Percentiles rank a stretch among this genome's conserved stretches.
phyloP scores from a whole-genome alignment of 2,888 invertebrate genomes.

The Agrypnus murinus region DNA sequence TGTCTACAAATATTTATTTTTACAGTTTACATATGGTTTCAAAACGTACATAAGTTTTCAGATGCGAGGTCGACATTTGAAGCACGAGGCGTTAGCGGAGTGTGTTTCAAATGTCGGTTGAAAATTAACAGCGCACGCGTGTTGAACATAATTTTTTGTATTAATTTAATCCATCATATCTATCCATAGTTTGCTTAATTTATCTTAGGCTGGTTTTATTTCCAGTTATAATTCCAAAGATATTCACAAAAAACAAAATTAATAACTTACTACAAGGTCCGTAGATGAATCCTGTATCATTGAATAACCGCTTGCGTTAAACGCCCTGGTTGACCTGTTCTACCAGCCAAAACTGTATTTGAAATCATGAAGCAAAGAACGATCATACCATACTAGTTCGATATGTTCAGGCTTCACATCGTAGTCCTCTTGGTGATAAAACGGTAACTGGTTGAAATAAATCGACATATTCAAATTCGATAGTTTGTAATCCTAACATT shows the following conservation, averaged over 20 bases:
- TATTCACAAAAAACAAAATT: background rate
- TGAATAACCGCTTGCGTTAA: background rate
- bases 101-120: too few species aligned
- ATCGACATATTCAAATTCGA: too few species aligned
- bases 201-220: slow-evolving; percentile 29
- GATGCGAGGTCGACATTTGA: too few species aligned
- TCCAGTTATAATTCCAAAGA: background rate
- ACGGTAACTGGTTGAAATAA: background rate
- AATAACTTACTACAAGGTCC: background rate
- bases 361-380: background rate
- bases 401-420: background rate
- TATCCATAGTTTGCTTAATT: too few species aligned
- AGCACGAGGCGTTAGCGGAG: slow-evolving; percentile 39
- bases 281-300: background rate
- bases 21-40: background rate
- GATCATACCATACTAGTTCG: background rate
- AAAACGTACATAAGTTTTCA: slow-evolving; percentile 6
- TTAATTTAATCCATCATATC: too few species aligned
- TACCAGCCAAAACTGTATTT: background rate
- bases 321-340: background rate
- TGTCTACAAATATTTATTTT: too few species aligned
- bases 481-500: too few species aligned
- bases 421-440: background rate
- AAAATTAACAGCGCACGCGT: too few species aligned
- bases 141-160: too few species aligned